Conservation (phyloP, 2,113 vertebrate genomes). For the Nesogale talazaci region DNA sequence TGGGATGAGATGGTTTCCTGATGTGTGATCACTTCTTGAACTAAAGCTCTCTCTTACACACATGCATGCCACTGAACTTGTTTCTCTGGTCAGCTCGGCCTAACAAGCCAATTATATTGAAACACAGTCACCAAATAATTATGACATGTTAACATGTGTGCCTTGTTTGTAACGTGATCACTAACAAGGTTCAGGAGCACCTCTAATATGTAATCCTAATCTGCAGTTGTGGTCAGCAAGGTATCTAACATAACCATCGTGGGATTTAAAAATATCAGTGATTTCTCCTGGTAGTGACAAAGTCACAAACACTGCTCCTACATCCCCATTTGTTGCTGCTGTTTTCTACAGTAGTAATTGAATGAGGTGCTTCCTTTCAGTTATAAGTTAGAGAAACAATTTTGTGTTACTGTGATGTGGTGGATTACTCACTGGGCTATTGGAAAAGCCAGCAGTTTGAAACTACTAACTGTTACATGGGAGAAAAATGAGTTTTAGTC, state of each 20-base stretch:
- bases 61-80: too few relatives aligned
- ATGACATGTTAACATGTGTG: background rate
- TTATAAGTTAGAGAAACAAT: background rate
- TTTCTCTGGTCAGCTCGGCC: too few relatives aligned
- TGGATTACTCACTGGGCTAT: too few relatives aligned
- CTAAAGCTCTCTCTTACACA: too few relatives aligned
- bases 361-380: background rate
- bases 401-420: background rate
- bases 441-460: too few relatives aligned
- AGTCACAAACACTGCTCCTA: background rate
- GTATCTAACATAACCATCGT: background rate
- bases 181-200: background rate
- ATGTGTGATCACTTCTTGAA: too few relatives aligned
- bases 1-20: too few relatives aligned
- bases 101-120: too few relatives aligned
- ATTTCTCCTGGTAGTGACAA: conserved; percentile 12
- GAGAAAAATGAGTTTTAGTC: too few relatives aligned
- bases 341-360: background rate
- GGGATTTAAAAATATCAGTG: background rate
- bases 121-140: background rate
- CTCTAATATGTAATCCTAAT: background rate
- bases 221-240: background rate
- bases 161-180: background rate
- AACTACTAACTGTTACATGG: too few relatives aligned
- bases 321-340: background rate